Conservation (phyloP, 23 tunicate species). For the Ciona savignyi region DNA sequence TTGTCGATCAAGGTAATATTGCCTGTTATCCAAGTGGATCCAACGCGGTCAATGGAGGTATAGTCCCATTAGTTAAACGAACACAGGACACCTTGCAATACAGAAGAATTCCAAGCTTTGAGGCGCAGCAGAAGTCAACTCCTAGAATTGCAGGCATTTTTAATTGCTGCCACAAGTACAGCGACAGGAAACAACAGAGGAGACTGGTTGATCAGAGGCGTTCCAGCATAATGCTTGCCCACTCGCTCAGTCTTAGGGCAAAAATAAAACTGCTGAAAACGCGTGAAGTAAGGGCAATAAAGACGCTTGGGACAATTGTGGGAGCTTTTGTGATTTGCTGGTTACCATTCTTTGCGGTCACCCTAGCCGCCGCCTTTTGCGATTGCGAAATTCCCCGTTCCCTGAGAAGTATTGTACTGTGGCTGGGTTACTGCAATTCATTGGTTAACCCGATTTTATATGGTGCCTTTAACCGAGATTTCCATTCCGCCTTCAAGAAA, state of each 20-base stretch:
- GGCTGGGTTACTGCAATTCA: slow-evolving; percentile 86
- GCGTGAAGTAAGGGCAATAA: slow-evolving; percentile 44
- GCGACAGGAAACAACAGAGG: not conserved
- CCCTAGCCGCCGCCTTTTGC: slow-evolving; percentile 52
- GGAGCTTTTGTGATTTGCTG: slow-evolving; percentile 83
- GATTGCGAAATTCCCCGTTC: slow-evolving; percentile 19
- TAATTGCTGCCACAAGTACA: not conserved
- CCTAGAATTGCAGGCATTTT: not conserved
- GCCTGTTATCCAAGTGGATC: too few species aligned
- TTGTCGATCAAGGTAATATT: not conserved
- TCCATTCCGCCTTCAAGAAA: slow-evolving; percentile 47
- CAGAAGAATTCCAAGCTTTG: not conserved
- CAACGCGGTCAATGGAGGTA: not conserved
- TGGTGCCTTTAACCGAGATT: slow-evolving; percentile 64
- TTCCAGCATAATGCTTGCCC: slow-evolving; percentile 16
- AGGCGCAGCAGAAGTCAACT: not conserved
- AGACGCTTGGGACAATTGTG: slow-evolving; percentile 69
- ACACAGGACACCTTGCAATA: slow-evolving; percentile 1
- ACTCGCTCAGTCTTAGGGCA: slow-evolving; percentile 36
- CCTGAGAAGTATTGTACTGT: slow-evolving; percentile 32
- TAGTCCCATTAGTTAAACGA: not conserved
- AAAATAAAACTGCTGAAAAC: slow-evolving; percentile 42
- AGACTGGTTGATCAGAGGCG: not conserved
- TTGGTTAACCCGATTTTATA: slow-evolving; percentile 82
- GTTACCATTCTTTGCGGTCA: slow-evolving; percentile 77